Conservation (phyloP, 1,140 invertebrate genomes). For the Hyphantria cunea region DNA sequence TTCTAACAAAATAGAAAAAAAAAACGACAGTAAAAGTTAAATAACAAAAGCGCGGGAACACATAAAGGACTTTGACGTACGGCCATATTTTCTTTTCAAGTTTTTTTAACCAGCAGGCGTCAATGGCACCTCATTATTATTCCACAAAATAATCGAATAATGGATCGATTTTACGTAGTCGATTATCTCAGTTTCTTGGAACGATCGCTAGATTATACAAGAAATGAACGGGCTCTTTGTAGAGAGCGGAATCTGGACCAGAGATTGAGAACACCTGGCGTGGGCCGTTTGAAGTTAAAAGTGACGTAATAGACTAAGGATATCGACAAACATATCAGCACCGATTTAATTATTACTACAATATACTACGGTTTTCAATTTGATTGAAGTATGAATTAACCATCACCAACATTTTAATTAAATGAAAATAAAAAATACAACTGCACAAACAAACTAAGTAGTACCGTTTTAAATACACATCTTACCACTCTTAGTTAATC, state of each 20-base stretch:
- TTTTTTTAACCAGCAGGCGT: conserved; percentile 41
- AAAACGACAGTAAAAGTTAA: no score
- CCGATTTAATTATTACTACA: no score
- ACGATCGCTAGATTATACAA: conserved; percentile 48
- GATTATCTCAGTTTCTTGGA: conserved; percentile 58
- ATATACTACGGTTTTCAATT: no score
- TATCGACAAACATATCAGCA: no score
- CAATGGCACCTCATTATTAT: conserved; percentile 61
- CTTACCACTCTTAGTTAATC: no score
- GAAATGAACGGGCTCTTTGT: conserved; percentile 49
- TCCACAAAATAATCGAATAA: conserved; percentile 55
- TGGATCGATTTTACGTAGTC: conserved; percentile 41
- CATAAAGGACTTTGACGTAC: conserved; percentile 32
- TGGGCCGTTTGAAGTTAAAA: conserved; percentile 30
- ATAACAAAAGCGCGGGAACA: conserved; percentile 31
- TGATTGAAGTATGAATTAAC: no score
- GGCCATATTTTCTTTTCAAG: conserved; percentile 35
- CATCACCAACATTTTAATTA: no score
- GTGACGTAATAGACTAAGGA: conserved; percentile 17
- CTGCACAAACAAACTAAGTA: no score
- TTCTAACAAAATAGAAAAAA: conserved; percentile 17
- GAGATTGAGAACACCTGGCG: conserved; percentile 49
- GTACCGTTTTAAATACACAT: no score
- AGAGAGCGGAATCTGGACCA: conserved; percentile 30
- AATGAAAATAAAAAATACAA: no score